phyloP scores from a whole-genome alignment of 2,113 vertebrate genomes.

The Microcebus griseorufus region DNA sequence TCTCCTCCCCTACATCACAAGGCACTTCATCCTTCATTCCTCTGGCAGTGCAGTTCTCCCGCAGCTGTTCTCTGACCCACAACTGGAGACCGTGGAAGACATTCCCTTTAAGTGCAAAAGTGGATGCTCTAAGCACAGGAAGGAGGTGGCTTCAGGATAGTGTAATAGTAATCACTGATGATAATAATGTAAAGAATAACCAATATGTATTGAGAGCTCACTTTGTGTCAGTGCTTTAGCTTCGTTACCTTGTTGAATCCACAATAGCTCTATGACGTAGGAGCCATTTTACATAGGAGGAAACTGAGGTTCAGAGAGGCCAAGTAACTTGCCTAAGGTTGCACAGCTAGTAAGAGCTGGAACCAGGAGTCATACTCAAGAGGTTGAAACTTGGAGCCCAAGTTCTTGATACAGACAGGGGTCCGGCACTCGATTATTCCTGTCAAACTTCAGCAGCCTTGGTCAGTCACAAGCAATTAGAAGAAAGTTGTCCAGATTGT shows the following conservation, averaged over 20 bases:
- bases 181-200: not conserved
- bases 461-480: not conserved
- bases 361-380: not conserved
- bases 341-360: not conserved
- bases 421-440: fast-evolving
- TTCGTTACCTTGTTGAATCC: not conserved
- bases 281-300: not conserved
- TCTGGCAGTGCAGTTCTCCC: not conserved
- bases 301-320: conserved; percentile 30
- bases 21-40: conserved; percentile 48
- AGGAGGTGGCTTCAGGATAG: not conserved
- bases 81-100: not conserved
- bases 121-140: not conserved
- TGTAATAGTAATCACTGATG: not conserved
- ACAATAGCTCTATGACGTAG: not conserved
- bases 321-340: not conserved
- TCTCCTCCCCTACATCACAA: not conserved
- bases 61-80: conserved; percentile 31
- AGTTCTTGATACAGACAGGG: not conserved
- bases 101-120: not conserved
- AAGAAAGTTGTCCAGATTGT: not conserved
- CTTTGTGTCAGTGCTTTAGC: not conserved
- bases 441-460: not conserved
- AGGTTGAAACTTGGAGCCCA: not conserved
- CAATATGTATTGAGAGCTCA: not conserved